Evolutionary conservation across 2,797 vertebrate genomes (phyloP).

Genomic region (Tadarida brasiliensis): DNA sequence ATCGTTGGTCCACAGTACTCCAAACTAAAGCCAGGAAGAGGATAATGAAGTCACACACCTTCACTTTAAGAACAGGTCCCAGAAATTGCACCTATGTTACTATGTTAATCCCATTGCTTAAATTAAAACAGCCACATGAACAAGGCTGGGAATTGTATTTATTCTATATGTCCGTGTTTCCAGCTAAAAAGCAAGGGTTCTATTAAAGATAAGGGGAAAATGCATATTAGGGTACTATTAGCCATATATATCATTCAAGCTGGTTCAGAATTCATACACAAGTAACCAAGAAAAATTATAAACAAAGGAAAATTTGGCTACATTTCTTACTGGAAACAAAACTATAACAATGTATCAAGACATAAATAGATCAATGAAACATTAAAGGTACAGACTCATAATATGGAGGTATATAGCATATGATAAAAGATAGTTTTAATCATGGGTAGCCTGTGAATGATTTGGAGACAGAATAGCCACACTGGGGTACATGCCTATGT

Average conservation of each 20-base stretch:
- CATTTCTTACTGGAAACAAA: background rate
- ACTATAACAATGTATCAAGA: background rate
- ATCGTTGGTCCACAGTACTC: background rate
- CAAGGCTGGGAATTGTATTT: background rate
- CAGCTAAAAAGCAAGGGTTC: background rate
- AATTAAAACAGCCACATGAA: background rate
- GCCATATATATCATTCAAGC: background rate
- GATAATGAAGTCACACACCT: background rate
- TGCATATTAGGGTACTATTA: background rate
- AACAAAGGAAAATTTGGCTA: background rate
- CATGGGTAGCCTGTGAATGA: background rate
- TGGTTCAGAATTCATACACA: background rate
- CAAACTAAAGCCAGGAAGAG: background rate
- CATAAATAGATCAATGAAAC: background rate
- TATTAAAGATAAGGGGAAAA: background rate
- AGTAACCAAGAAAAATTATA: background rate
- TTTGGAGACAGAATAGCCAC: background rate
- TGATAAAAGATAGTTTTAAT: background rate
- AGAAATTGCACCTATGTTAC: background rate
- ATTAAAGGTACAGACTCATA: background rate
- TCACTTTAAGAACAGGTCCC: background rate
- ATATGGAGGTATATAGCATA: background rate
- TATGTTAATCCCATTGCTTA: background rate
- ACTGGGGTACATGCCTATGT: background rate
- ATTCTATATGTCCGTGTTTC: background rate